phyloP scores from a whole-genome alignment of 1,140 invertebrate genomes.

The Cyclina sinensis region DNA sequence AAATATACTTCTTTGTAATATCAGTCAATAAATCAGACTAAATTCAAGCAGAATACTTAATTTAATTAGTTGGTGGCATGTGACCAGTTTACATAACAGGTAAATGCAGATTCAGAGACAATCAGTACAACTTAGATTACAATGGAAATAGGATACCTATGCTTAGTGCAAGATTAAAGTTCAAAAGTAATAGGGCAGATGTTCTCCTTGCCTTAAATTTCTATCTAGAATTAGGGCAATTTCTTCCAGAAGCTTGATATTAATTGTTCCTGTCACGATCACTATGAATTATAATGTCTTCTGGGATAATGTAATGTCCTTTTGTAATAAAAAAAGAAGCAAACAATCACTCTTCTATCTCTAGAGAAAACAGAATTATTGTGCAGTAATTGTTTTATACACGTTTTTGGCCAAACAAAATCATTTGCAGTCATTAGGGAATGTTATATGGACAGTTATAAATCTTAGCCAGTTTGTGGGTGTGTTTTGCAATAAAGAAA shows the following conservation, averaged over 20 bases:
- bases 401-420: neutral
- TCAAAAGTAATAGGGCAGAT: no score
- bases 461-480: neutral
- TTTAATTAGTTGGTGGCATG: no score
- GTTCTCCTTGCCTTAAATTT: neutral
- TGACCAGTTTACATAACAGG: no score
- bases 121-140: no score
- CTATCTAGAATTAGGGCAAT: neutral
- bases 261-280: neutral
- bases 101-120: no score
- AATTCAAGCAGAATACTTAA: no score
- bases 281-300: neutral
- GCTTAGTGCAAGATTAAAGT: no score
- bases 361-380: neutral
- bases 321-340: neutral
- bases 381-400: neutral
- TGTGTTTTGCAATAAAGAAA: no score
- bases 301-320: neutral
- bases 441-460: neutral
- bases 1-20: no score
- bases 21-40: no score
- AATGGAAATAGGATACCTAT: no score
- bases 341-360: neutral
- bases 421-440: neutral
- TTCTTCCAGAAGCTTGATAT: neutral